A percentile compares a stretch with the other conserved stretches of the same genome.
Conservation (phyloP, 2,113 vertebrate species). For the Camelus bactrianus region DNA sequence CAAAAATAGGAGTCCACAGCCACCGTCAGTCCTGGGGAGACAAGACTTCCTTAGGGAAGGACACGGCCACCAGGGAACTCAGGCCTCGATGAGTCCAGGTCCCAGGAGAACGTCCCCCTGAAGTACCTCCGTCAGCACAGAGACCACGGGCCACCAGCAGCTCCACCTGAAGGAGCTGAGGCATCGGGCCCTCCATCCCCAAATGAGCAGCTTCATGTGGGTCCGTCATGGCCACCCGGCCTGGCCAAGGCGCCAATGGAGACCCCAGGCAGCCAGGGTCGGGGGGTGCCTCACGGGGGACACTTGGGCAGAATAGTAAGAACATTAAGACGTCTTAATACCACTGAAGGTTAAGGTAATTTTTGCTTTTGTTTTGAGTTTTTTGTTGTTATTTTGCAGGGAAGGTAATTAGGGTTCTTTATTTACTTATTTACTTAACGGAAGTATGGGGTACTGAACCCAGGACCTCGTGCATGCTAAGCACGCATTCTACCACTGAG, state of each 20-base stretch:
- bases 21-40: conserved; percentile 92
- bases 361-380: too few species aligned
- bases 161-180: accelerated
- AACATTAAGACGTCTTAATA: accelerated
- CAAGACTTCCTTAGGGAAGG: accelerated
- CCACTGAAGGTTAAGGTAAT: too few species aligned
- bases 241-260: neutral
- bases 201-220: accelerated
- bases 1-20: conserved; percentile 95
- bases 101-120: accelerated
- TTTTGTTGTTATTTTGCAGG: too few species aligned
- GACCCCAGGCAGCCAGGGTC: neutral
- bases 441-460: too few species aligned
- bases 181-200: accelerated
- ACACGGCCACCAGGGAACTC: accelerated
- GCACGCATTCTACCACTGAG: too few species aligned
- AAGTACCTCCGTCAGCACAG: accelerated
- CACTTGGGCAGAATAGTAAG: neutral
- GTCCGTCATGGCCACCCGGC: accelerated
- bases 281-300: neutral
- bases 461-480: too few species aligned
- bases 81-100: too few species aligned
- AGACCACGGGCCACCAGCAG: neutral
- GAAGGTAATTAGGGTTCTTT: too few species aligned
- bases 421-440: too few species aligned